A percentile compares a stretch with the other conserved stretches of the same genome.
phyloP scores from a whole-genome alignment of 92 coral and sea anemone species.

The Phenganax subtilis region DNA sequence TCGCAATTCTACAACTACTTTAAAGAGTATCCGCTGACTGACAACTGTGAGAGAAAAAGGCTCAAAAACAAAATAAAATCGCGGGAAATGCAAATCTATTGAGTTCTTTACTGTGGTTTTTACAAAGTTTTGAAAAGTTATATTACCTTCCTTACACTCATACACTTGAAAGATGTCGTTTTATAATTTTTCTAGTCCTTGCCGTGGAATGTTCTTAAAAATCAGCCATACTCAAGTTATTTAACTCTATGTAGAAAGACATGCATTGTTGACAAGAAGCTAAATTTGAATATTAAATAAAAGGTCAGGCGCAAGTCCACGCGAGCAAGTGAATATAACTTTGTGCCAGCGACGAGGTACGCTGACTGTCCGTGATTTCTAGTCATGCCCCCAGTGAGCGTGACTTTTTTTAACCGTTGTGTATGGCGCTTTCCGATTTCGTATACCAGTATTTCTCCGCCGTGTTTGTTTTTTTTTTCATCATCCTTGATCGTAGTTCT shows the following conservation, averaged over 20 bases:
- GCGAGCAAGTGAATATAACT: too few species aligned
- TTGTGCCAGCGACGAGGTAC: neutral
- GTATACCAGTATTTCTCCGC: too few species aligned
- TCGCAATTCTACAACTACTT: neutral
- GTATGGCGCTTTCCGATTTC: too few species aligned
- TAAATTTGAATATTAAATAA: neutral
- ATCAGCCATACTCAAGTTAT: neutral
- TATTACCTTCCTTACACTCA: too few species aligned
- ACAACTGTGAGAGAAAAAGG: slow-evolving; percentile 16
- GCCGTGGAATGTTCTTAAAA: neutral
- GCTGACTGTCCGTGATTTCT: slow-evolving; percentile 3
- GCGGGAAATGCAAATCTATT: slow-evolving; percentile 13
- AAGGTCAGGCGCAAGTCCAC: too few species aligned
- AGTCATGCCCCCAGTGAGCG: neutral
- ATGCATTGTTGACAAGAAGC: neutral
- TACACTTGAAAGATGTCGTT: too few species aligned
- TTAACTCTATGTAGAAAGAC: neutral
- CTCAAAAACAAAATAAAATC: neutral
- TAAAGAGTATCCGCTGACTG: neutral
- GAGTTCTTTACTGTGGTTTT: neutral
- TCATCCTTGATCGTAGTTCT: too few species aligned
- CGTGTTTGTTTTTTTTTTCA: too few species aligned
- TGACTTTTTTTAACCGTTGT: too few species aligned
- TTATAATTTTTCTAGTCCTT: neutral
- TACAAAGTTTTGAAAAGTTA: neutral